Evolutionary conservation across 2,888 invertebrate species (phyloP), one percentile per base, ranked within the genome.

Genomic region (Pyrgus malvae): DNA sequence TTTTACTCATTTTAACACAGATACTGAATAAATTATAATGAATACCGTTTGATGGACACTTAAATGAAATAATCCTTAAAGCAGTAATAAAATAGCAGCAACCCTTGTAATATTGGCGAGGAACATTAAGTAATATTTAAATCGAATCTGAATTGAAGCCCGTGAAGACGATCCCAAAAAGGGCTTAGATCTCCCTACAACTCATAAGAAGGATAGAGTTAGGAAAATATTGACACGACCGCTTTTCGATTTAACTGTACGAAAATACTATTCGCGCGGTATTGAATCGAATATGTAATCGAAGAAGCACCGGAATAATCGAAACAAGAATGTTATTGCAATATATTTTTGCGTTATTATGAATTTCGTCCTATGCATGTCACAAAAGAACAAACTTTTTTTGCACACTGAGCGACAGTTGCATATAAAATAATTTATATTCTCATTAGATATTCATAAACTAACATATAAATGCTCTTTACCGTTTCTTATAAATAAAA

Each of bases 71-170:
- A 49, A 40, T 31, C 31, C 14, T 21, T 41, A 29, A 33, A 19
- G 21, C 21, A 41, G 29, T 14, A 33, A 33, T 14, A 45, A 21
- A 9, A n/a, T n/a, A 19, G 19, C 21, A 41, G 4, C 14, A 49
- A 49, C 49, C 49, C 49, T 49, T 41, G 31, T 50, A 41, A 33
- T 33, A 41, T 50, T 41, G 11, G 16, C 31, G 27, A 14, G 40
- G 49, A 49, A 41, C 33, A 41, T 41, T 48, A 49, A 49, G 21
- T 49, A 49, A 49, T 31, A 49, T 49, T 49, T 49, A 49, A 49
- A 40, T 49, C 40, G 14, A 49, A 40, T 31, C 31, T 9, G 40
- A 31, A 49, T 49, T 49, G 21, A 31, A 49, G 41, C 49, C 48
- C 31, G 25, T 35, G 16, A 23, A 49, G 41, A 14, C 19, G 11